phyloP scores from a whole-genome alignment of 1,140 invertebrate species.

The Orchestia grillus region DNA sequence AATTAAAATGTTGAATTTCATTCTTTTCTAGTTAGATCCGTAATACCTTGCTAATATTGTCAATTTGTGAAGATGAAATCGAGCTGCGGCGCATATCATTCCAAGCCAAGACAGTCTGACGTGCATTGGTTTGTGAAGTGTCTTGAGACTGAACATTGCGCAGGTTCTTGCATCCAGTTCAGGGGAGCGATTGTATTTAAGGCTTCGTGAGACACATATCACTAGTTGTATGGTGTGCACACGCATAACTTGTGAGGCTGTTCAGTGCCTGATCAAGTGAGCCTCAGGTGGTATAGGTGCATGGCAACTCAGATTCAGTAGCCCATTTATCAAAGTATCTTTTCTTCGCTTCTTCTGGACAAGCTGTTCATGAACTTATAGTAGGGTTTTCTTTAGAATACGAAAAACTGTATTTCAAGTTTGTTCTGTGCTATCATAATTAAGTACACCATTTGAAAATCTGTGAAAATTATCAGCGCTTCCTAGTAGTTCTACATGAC shows the following conservation, averaged over 20 bases:
- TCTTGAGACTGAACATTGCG: neutral
- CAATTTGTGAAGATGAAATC: neutral
- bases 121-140: neutral
- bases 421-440: neutral
- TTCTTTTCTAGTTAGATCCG: neutral
- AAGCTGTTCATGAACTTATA: neutral
- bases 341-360: neutral
- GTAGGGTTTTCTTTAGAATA: neutral
- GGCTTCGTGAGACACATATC: neutral
- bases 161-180: neutral
- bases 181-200: neutral
- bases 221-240: neutral
- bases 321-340: neutral
- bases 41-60: neutral
- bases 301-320: neutral
- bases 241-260: neutral
- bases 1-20: neutral
- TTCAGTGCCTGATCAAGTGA: neutral
- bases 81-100: neutral
- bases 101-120: neutral
- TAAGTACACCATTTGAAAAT: neutral
- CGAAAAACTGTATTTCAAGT: neutral
- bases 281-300: neutral
- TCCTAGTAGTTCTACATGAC: neutral
- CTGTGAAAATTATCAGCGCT: neutral